Evolutionary conservation across 2,888 invertebrate species (phyloP), one percentile per base, ranked within the genome.

Genomic region (Polylopha cassiicola): DNA sequence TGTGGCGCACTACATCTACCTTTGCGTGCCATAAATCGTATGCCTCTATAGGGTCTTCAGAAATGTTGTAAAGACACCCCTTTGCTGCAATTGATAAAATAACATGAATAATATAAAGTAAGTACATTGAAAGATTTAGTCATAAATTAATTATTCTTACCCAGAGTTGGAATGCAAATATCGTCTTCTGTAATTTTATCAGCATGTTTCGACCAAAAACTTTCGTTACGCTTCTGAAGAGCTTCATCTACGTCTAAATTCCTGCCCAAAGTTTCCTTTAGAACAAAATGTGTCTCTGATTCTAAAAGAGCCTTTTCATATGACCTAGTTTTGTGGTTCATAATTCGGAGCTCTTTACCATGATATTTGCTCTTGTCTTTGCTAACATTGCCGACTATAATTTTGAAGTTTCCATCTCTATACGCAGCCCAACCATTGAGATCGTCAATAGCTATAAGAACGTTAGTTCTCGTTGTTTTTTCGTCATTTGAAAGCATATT

Each of bases 371-470:
- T 62, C 7, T 42, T 42, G 4, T 49, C 37, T 20, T 43, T 37
- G 2, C 49, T 43, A 3, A 68, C 47, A 39, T 65, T 51, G 4
- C 72, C 71, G 1, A 74, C 27, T 2, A 74, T 52, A 10, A 73
- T 54, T 63, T 73, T 74, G 10, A 58, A 63, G 39, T 73, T 65
- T 2, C 61, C 64, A 42, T 67, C 58, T 55, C 70, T 68, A 6
- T 55, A 60, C 2, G 73, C 67, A 8, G 63, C 67, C 48, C 75
- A 86, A 7, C 76, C 75, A 3, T 64, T 59, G 15, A 69, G 47
- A 37, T 64, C 60, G 14, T 89, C 88, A 27, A 89, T 84, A 53
- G 89, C 88, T 55, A 89, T 69, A 7, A 89, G 53, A 3, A 87
- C 51, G 46, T 88, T 84, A 2, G 68, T 67, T 32, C 88, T 72